phyloP scores from a whole-genome alignment of 1,140 invertebrate species.

The silkworm (Bombyx mori) region ASM3026992v2 NC_085119.1:6623001-6623500 shows the following conservation, averaged over 20 bases:
- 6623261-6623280: conserved; percentile 34
- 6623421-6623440: too few relatives aligned
- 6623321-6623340: not conserved
- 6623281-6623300: conserved; percentile 26
- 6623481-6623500: too few relatives aligned
- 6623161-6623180: conserved; percentile 28
- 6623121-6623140: conserved; percentile 28
- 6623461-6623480: too few relatives aligned
- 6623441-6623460: too few relatives aligned
- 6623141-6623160: conserved; percentile 23
- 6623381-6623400: too few relatives aligned
- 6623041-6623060: conserved; percentile 1
- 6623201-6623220: conserved; percentile 24
- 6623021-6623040: too few relatives aligned
- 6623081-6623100: conserved; percentile 46
- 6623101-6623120: conserved; percentile 41
- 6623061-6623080: conserved; percentile 47
- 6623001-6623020: too few relatives aligned
- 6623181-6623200: conserved; percentile 32
- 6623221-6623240: conserved; percentile 33
- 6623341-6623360: too few relatives aligned
- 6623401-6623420: too few relatives aligned
- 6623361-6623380: too few relatives aligned
- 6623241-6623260: conserved; percentile 35
- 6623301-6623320: not conserved